Conservation (phyloP, 2,797 vertebrate species). For the Melanotaenia trifasciata region DNA sequence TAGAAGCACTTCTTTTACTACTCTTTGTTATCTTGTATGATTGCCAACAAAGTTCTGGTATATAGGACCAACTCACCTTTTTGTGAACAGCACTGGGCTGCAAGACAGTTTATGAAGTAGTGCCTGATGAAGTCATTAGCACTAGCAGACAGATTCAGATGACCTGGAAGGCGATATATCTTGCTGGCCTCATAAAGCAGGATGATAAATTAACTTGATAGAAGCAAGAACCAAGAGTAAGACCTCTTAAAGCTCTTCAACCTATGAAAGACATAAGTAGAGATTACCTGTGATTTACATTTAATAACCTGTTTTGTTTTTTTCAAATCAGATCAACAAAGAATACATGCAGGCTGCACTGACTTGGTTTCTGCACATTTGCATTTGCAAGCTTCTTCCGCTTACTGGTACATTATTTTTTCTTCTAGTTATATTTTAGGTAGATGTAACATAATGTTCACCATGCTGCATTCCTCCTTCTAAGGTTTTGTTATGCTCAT, state of each 20-base stretch:
- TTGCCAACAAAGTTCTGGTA: neutral
- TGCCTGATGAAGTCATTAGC: conserved; percentile 32
- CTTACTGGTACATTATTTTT: neutral
- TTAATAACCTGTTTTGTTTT: neutral
- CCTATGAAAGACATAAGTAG: neutral
- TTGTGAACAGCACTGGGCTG: conserved; percentile 23
- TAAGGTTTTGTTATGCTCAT: neutral
- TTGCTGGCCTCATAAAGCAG: conserved; percentile 30
- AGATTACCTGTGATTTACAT: neutral
- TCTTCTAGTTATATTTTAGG: neutral
- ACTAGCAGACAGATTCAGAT: conserved; percentile 40
- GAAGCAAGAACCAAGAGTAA: conserved; percentile 21
- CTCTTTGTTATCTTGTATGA: conserved; percentile 1
- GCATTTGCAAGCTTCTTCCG: neutral
- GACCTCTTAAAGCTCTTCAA: conserved; percentile 6
- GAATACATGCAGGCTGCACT: neutral
- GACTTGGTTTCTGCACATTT: neutral
- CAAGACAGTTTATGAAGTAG: conserved; percentile 37
- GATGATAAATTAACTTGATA: conserved; percentile 43
- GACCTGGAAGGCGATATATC: conserved; percentile 28
- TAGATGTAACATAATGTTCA: neutral
- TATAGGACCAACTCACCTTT: conserved; percentile 20
- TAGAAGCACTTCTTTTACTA: neutral
- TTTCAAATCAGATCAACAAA: neutral
- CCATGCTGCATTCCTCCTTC: neutral